Evolutionary conservation across 2,113 vertebrate genomes (phyloP), one percentile per base, ranked within the genome.

Genomic region (Hyaena hyaena): DNA sequence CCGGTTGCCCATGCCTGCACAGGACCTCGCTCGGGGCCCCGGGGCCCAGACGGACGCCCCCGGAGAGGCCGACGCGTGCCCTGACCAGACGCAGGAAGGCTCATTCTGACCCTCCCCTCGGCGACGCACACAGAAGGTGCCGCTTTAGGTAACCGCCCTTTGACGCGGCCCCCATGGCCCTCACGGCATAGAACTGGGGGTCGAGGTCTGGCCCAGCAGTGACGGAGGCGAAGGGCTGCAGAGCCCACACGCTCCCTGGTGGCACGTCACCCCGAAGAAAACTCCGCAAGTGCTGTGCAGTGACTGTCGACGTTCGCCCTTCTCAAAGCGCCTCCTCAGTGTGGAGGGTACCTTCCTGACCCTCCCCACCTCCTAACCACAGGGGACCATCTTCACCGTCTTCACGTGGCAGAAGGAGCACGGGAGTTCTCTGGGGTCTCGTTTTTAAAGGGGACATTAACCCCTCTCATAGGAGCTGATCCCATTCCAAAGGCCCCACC

Each of bases 281-380:
- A 76, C 73, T 4, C 39, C 12, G 23, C 8, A 26, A 15, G 48
- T 43, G 45, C 24, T 16, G 26, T 16, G 7, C 43, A 76, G 73
- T 4, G 14, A 4, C 8, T 7, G 7, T 0, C 45, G 43, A 24
- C 4, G 1, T 31, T 76, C 16, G 45, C 28, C 14, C 26, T 43
- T 76, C 43, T 76, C 73, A 26, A 45, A 31, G 14, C 28, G 24
- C 12, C 73, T 45, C 45, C 43, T 76, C 24, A 1, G 24, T 28
- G 73, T 76, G 73, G 26, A 28, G 73, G 73, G 1, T 4, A 76
- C 24, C 28, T 76, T 45, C 28, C 73, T 76, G 43, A 76, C 73
- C 24, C 43, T 28, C 73, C 3, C 73, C 43, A 31, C 73, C 73
- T 76, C 28, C 24, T 17, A 48, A 48, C 43, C 16, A 48, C 4